Conservation (phyloP, 1,140 invertebrate species). For the Antheraea mylitta region DNA sequence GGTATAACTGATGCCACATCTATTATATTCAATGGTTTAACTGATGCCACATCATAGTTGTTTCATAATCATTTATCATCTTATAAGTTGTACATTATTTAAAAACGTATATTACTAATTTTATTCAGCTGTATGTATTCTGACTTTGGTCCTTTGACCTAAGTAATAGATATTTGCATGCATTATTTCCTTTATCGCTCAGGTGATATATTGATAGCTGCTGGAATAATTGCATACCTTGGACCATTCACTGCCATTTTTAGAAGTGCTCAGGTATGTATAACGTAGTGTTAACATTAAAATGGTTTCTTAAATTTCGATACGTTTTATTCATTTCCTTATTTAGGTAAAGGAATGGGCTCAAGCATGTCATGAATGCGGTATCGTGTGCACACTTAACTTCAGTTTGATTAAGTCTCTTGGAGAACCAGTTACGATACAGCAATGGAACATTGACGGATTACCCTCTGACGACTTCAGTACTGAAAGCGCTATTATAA, state of each 20-base stretch:
- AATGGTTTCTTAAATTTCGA: too few relatives aligned
- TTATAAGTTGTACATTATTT: too few relatives aligned
- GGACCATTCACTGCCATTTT: constrained; percentile 93
- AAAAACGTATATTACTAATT: too few relatives aligned
- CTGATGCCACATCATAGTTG: neutral
- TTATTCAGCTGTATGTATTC: too few relatives aligned
- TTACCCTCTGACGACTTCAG: constrained; percentile 94
- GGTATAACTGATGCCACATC: neutral
- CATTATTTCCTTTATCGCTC: constrained; percentile 34
- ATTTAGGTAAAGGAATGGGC: constrained; percentile 86
- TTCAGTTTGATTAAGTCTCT: constrained; percentile 87
- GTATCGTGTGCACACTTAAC: constrained; percentile 87
- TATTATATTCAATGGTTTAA: neutral
- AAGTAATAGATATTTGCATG: too few relatives aligned
- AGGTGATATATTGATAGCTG: constrained; percentile 92
- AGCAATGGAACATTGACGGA: constrained; percentile 95
- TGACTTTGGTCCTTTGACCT: too few relatives aligned
- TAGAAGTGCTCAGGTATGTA: constrained; percentile 80
- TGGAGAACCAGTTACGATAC: constrained; percentile 92
- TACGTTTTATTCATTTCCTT: neutral
- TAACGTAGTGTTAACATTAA: neutral
- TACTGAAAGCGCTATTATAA: constrained; percentile 95
- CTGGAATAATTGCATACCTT: constrained; percentile 94
- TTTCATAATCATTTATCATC: too few relatives aligned
- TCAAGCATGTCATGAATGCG: constrained; percentile 80